Conservation (phyloP, 2,888 invertebrate genomes). For the Copidosoma aretas region DNA sequence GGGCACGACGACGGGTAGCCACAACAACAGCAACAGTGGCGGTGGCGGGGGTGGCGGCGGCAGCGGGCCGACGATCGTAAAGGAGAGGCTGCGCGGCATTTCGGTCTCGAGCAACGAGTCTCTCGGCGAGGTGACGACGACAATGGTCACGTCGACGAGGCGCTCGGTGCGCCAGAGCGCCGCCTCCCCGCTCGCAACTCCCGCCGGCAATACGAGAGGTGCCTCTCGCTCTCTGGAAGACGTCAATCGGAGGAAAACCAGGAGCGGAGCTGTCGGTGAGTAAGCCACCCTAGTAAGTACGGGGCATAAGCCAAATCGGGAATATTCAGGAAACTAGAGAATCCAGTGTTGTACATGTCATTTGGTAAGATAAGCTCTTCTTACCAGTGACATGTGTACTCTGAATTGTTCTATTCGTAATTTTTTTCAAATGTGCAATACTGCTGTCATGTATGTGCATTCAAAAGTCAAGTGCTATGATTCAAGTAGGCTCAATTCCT, state of each 20-base stretch:
- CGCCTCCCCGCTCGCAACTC: constrained; percentile 59
- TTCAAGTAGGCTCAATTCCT: too few species aligned
- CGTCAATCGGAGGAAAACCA: constrained; percentile 60
- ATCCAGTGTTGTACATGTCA: not conserved
- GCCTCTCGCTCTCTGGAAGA: constrained; percentile 61
- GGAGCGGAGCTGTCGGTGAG: constrained; percentile 62
- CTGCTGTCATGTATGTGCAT: constrained; percentile 45
- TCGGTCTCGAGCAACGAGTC: constrained; percentile 59
- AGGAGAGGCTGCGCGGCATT: constrained; percentile 59
- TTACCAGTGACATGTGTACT: constrained; percentile 18
- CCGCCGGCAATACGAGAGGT: constrained; percentile 61
- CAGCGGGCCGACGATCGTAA: constrained; percentile 48
- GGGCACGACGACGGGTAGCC: constrained; percentile 2
- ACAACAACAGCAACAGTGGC: not conserved
- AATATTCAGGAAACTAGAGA: constrained; percentile 4
- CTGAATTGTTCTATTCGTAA: constrained; percentile 29
- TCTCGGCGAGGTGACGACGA: constrained; percentile 45
- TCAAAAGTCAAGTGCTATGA: constrained; percentile 39
- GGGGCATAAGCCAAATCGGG: not conserved
- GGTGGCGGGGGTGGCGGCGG: not conserved
- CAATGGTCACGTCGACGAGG: constrained; percentile 48
- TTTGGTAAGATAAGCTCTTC: not conserved
- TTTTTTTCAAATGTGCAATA: constrained; percentile 35
- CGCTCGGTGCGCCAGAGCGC: constrained; percentile 60
- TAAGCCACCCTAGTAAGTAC: constrained; percentile 40